Evolutionary conservation across 2,888 invertebrate species (phyloP).

Genomic region (Noctua janthe): DNA sequence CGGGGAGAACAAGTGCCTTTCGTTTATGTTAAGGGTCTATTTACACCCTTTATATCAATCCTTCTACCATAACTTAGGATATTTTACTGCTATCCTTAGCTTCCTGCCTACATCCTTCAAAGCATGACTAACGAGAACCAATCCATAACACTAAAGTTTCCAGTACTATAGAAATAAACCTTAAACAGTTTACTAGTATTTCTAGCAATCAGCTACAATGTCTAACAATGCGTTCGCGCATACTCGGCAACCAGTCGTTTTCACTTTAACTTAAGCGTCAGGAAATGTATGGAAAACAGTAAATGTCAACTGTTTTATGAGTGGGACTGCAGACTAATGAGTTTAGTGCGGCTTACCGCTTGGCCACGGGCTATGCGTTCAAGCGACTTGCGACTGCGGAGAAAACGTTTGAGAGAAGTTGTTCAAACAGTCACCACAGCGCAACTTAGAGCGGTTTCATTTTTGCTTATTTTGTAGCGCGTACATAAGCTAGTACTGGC

Average conservation of each 20-base stretch:
- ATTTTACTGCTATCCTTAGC: slow-evolving; percentile 15
- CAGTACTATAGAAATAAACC: slow-evolving; percentile 21
- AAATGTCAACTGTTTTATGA: slow-evolving; percentile 48
- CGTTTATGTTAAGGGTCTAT: too few relatives aligned
- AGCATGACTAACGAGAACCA: slow-evolving; percentile 20
- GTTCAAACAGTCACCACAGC: neutral
- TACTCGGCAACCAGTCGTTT: slow-evolving; percentile 28
- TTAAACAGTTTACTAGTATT: slow-evolving; percentile 38
- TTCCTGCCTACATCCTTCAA: slow-evolving; percentile 21
- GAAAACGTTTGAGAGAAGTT: neutral
- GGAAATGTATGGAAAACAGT: slow-evolving; percentile 50
- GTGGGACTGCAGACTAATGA: slow-evolving; percentile 3
- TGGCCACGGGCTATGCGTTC: neutral
- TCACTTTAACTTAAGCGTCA: slow-evolving; percentile 42
- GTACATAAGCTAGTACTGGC: neutral
- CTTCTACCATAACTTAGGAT: too few relatives aligned
- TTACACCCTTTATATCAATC: too few relatives aligned
- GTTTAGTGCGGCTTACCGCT: neutral
- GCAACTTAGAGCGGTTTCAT: neutral
- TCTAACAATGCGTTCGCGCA: slow-evolving; percentile 30
- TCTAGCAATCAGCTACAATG: slow-evolving; percentile 30
- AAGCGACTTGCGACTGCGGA: neutral
- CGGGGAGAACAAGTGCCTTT: too few relatives aligned
- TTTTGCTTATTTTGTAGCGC: neutral
- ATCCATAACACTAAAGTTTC: slow-evolving; percentile 17